phyloP scores from a whole-genome alignment of 2,113 vertebrate species.

The Oceanodroma tethys region DNA sequence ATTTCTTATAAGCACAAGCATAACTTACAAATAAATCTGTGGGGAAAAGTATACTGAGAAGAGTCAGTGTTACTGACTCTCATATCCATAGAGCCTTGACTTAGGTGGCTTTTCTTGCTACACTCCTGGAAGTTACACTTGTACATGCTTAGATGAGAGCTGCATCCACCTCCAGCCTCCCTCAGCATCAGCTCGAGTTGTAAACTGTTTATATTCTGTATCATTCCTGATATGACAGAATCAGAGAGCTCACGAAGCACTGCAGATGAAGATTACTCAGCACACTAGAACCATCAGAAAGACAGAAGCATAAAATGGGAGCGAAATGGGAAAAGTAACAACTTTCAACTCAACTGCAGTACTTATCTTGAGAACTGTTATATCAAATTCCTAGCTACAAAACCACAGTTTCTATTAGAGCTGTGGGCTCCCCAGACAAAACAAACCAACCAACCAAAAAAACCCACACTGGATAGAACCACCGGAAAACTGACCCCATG shows the following conservation, averaged over 20 bases:
- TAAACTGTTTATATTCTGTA: not conserved
- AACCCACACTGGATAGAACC: not conserved
- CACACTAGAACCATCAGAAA: not conserved
- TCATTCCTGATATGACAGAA: not conserved
- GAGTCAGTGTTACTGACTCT: not conserved
- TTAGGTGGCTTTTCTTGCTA: not conserved
- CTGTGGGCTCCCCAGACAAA: not conserved
- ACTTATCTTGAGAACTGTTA: not conserved
- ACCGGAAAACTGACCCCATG: not conserved
- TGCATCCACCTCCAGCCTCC: not conserved
- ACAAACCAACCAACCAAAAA: not conserved
- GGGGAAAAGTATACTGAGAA: not conserved
- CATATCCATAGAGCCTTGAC: not conserved
- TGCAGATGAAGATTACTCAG: not conserved
- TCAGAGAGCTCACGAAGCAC: not conserved
- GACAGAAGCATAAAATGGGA: not conserved
- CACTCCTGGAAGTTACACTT: not conserved
- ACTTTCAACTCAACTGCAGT: not conserved
- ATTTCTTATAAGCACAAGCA: not conserved
- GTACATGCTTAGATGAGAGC: not conserved
- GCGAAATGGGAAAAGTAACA: not conserved
- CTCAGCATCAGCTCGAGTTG: not conserved
- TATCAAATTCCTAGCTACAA: not conserved
- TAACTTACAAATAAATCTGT: not conserved
- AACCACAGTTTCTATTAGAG: not conserved